Evolutionary conservation across 2,113 vertebrate genomes (phyloP).

Genomic region (Dasyurus viverrinus): DNA sequence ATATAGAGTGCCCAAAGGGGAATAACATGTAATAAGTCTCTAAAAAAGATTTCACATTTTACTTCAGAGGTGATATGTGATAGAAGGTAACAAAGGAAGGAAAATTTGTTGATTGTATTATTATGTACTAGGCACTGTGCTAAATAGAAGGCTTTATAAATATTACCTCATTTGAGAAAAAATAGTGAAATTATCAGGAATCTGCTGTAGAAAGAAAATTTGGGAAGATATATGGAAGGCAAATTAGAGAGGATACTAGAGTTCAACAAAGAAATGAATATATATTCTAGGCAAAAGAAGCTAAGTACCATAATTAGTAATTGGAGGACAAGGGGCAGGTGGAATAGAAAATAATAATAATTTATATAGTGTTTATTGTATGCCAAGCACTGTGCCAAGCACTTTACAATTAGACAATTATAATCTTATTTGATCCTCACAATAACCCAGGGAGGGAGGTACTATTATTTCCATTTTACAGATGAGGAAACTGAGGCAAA

Average conservation of each 20-base stretch:
- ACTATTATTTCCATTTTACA: neutral
- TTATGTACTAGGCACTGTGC: neutral
- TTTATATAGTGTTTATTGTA: neutral
- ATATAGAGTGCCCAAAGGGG: neutral
- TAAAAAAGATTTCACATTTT: neutral
- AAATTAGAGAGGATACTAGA: neutral
- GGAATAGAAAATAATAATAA: neutral
- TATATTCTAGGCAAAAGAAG: neutral
- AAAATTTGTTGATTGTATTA: neutral
- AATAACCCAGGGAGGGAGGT: neutral
- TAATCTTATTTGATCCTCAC: neutral
- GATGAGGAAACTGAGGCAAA: neutral
- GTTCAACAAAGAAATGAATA: neutral
- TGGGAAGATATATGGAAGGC: neutral
- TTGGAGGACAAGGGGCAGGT: neutral
- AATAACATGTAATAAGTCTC: neutral
- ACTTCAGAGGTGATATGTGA: neutral
- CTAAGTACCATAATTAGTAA: neutral
- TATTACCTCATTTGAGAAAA: neutral
- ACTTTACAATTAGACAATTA: neutral
- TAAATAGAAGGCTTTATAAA: neutral
- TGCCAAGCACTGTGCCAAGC: neutral
- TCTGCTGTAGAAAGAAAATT: neutral
- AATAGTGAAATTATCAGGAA: neutral
- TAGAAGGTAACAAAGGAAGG: neutral